Base-by-base conservation (phyloP, 2,113 vertebrate genomes). In the Larimichthys polyactis region DNA sequence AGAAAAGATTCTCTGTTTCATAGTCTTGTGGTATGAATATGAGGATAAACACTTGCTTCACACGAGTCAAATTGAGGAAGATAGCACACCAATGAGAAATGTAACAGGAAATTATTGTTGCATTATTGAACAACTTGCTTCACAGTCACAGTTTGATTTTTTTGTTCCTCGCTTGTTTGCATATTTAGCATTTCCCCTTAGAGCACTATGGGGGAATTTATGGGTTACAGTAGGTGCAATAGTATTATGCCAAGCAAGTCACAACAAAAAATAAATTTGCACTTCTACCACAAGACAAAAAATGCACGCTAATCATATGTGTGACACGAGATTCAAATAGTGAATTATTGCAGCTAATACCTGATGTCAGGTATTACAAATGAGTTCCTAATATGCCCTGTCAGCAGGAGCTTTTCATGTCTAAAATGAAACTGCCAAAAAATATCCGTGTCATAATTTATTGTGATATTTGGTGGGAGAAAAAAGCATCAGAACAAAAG, bases 41-140 rank as follows among this genome's bases (percentile, higher is more conserved):
- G 59, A 78, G 32, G 77, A 59, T 5, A 64, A 79, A 75, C 69
- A 58, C 29, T 29, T 29, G 51, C 64, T 80, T 40, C 12, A 36
- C 66, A 62, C 52, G 27, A 75, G 75, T 81, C 51, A 66, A 66
- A 79, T 16, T 65, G 27, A 12, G 54, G 9, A 82, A 60, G 29
- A 72, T 66, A 9, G 52, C 44, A 64, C 57, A 79, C 71, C 20
- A 65, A 11, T 72, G 62, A 82, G 54, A 83, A 75, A 84, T 51
- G 8, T 20, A 77, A 82, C 72, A 82, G 72, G 78, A 81, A 83
- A 66, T n/a, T n/a, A n/a, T n/a, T 17, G 63, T 62, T 90, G 65
- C 72, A 87, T 88, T 82, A 81, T 67, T 60, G 63, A 89, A 67
- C 58, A 49, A 73, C 49, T 76, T 81, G 73, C 57, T 79, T 80